Evolutionary conservation across 1,140 invertebrate species (phyloP), one percentile per base, ranked within the genome.

Genomic region (Ceratina australensis): DNA sequence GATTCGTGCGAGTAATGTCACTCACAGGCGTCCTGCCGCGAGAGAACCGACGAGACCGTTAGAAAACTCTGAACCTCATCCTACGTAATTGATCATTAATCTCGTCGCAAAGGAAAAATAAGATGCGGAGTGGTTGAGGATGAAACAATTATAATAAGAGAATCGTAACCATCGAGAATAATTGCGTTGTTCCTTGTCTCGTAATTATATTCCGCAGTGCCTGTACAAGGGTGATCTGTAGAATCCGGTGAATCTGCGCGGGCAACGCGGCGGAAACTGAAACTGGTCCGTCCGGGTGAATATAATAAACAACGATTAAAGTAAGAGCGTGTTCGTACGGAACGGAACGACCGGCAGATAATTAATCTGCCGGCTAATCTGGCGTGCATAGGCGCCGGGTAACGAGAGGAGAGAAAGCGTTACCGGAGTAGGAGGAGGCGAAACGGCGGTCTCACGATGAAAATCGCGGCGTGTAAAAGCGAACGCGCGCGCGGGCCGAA

Each of bases 1-100:
- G 72, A 85, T 84, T 72, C 75, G 79, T 81, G 74, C 74, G 83
- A 81, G 82, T 72, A 79, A 78, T 76, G 83, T 84, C 83, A 84
- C 83, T 85, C 82, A 84, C 81, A 85, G 83, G 65, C 65, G 69
- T 52, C 68, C 68, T 56, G 68, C 50, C 24, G 68, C 24, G 65
- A 28, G 54, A 60, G 33, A 47, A 42, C 56, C 71, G 33, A 24
- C 60, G 66, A 22, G 49, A 12, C 13, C 50, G 50, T 72, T 65
- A 33, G 72, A 79, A 82, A 81, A 59, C 56, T 20, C 22, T 22
- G n/a, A 42, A 42, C 10, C 3, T 42, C 33, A 10, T 42, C 33
- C 28, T 33, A 33, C 2, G 33, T 42, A 42, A 42, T 42, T 42
- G 33, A 42, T 10, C 33, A 42, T 42, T 42, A 42, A 42, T 42